Evolutionary conservation across 2,113 vertebrate genomes (phyloP).

Genomic region (Heliornis fulica): DNA sequence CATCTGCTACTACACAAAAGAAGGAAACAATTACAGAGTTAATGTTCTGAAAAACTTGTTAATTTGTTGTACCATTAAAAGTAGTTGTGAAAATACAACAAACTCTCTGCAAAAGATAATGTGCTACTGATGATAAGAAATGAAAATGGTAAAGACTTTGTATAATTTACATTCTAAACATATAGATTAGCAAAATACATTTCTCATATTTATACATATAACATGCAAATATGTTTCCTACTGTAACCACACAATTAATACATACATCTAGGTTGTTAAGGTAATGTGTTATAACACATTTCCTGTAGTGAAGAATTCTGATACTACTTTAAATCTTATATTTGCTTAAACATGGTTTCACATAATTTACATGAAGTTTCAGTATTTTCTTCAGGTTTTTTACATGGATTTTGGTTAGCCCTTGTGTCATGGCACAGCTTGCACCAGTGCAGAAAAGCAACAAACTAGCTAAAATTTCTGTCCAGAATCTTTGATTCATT

Average conservation of each 20-base stretch:
- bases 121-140: background rate
- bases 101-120: background rate
- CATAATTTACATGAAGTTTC: background rate
- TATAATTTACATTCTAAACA: background rate
- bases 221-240: background rate
- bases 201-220: background rate
- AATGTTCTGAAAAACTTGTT: conserved; percentile 35
- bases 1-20: background rate
- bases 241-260: background rate
- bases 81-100: background rate
- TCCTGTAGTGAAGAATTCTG: background rate
- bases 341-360: background rate
- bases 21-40: background rate
- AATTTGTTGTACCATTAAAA: background rate
- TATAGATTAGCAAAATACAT: background rate
- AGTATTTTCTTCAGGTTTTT: background rate
- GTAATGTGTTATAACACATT: background rate
- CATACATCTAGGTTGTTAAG: background rate
- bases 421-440: background rate
- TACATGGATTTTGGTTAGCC: background rate
- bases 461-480: background rate
- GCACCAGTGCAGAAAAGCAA: background rate
- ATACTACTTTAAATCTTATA: background rate
- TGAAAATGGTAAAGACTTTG: background rate
- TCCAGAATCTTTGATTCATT: background rate